These are phyloP conservation scores for Falcaria lacertinaria DNA, from an alignment of 2,888 invertebrate species.

Conservation along the genomic window DNA sequence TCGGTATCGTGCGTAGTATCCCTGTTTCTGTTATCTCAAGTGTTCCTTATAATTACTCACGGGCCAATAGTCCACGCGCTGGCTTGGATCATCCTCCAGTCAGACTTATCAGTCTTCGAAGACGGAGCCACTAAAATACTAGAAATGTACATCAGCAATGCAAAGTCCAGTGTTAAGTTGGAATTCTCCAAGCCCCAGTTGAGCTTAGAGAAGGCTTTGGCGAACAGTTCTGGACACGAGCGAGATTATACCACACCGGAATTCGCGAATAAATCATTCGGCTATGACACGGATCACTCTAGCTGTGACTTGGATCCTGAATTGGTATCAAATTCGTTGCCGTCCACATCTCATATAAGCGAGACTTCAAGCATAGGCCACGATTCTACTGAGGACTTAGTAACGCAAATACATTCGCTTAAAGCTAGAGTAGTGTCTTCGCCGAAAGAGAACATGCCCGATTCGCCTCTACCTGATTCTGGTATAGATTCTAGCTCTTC, in stretches of 20 bases:
- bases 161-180: conserved; percentile 77
- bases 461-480: conserved; percentile 71
- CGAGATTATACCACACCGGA: conserved; percentile 72
- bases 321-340: conserved; percentile 68
- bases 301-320: conserved; percentile 76
- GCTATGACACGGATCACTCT: conserved; percentile 69
- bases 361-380: conserved; percentile 69
- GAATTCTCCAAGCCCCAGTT: conserved; percentile 86
- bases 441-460: conserved; percentile 64
- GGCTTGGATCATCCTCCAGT: conserved; percentile 93
- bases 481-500: conserved; percentile 63
- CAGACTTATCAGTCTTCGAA: conserved; percentile 85
- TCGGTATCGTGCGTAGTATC: conserved; percentile 94
- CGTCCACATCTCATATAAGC: conserved; percentile 76
- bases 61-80: conserved; percentile 93
- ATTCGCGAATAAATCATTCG: conserved; percentile 58
- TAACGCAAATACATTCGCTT: conserved; percentile 54
- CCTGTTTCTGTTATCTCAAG: conserved; percentile 94
- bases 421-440: conserved; percentile 26
- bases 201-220: conserved; percentile 87
- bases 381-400: conserved; percentile 72
- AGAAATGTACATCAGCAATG: conserved; percentile 81
- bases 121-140: conserved; percentile 84
- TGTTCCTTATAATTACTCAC: conserved; percentile 96
- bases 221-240: conserved; percentile 58